phyloP scores from a whole-genome alignment of 2,797 vertebrate species.

The Odontamblyopus rebecca region DNA sequence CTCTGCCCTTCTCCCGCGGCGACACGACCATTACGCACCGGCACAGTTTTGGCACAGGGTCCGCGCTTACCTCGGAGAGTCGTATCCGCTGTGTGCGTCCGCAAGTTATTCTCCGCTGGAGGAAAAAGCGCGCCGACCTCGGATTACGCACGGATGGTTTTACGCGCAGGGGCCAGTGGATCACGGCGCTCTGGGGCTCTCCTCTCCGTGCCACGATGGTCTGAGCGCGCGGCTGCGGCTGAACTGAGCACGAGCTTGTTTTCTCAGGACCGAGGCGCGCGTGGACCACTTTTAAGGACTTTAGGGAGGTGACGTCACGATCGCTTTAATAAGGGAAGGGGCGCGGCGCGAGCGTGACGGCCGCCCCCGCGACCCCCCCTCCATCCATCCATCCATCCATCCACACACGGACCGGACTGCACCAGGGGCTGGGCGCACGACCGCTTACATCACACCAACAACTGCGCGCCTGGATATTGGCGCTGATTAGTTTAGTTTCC shows the following conservation, averaged over 20 bases:
- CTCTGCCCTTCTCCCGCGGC: too few relatives aligned
- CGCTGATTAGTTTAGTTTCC: too few relatives aligned
- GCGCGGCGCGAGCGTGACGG: conserved; percentile 5
- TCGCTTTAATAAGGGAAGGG: neutral
- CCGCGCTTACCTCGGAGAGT: neutral
- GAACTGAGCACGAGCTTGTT: neutral
- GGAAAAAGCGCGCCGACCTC: neutral
- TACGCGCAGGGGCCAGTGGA: neutral
- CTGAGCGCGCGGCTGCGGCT: neutral
- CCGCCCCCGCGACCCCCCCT: conserved; percentile 1
- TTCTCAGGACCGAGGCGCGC: neutral
- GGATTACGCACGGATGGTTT: neutral
- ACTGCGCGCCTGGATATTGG: neutral
- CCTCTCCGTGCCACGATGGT: neutral
- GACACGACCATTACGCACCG: neutral
- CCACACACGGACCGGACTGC: neutral
- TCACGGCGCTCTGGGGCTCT: neutral
- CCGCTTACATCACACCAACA: neutral
- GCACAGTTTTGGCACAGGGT: neutral
- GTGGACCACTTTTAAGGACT: conserved; percentile 6
- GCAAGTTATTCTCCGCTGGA: neutral
- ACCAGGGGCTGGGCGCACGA: neutral
- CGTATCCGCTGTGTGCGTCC: neutral
- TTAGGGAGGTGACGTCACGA: conserved; percentile 1
- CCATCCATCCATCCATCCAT: neutral